Evolutionary conservation across 2,888 invertebrate genomes (phyloP), one percentile per base, ranked within the genome.

Genomic region (Pristionchus exspectatus): DNA sequence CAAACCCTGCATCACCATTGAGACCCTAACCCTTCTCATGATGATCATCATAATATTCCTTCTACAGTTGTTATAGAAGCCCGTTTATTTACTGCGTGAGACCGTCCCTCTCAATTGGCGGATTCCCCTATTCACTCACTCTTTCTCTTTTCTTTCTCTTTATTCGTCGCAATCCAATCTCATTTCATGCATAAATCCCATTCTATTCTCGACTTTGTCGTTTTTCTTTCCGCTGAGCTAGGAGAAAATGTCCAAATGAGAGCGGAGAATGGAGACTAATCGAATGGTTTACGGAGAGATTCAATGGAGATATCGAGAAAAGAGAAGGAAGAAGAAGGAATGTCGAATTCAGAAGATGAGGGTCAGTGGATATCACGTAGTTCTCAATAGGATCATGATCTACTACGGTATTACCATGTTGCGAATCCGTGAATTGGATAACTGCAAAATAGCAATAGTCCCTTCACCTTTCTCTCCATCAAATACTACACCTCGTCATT

Each of bases 191-290:
- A 81, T 81, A 81, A 81, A 81, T 81, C 81, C 50, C 50, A 50
- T 81, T 81, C 81, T 81, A 81, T 81, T 81, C 81, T 81, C 81
- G 81, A 81, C 81, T 81, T 81, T 81, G 81, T 81, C 81, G 74
- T 24, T 77, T 81, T 81, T 81, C 81, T 81, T 27, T 50, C 21
- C 74, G 14, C 72, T 72, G 1, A 56, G 21, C 27, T 44, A 0
- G 59, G 85, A 85, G 85, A 85, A 38, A 83, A 83, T 7, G 24
- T 16, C 14, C 21, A 85, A 66, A 54, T 50, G 85, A 85, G 66
- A 59, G 27, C 63, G 56, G 59, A 59, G 85, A 81, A 81, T 81
- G 54, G 81, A 81, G 50, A 50, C 81, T 54, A 81, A 81, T 81
- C 50, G n/a, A 81, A 81, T 81, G 81, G 50, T 18, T 74, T 33